Base-by-base conservation (phyloP, 1,140 invertebrate species). In the Plodia interpunctella region DNA sequence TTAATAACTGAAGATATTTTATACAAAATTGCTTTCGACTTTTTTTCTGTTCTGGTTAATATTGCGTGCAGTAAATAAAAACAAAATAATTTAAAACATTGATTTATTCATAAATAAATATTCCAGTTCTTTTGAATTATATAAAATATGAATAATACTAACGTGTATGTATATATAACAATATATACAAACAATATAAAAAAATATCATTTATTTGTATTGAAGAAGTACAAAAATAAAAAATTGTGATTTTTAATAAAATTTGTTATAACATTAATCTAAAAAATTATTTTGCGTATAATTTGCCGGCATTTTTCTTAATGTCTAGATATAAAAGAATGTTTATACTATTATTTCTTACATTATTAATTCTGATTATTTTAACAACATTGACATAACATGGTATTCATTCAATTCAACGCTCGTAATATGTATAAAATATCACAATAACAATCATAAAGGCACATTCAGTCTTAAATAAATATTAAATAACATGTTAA, bases 151-250 rank as follows among this genome's bases (percentile, higher is more conserved):
- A 44, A 44, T 15, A 44, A 44, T 44, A 44, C 13, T 15, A 44
- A 44, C 13, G 38, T 44, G 15, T 17, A 38, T 8, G 9, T 28
- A 9, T 44, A 15, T 44, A 44, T 44, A 4, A 44, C 15, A 9
- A 6, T 32, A 32, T 32, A 11, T 15, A 44, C n/a, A 38, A 21
- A 21, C 32, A 60, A 63, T 59, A 59, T 53, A 62, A 58, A 60
- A 70, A 62, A 56, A 49, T 6, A 32, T 44, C 15, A 15, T 6
- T n/a, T 15, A 15, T 13, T 44, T 15, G 15, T 15, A 15, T 44
- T 13, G n/a, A 44, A 44, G 15, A 44, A 13, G 6, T 44, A 44
- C 15, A 44, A 44, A 44, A 44, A 44, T 15, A 44, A 15, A 44
- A 44, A 44, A 44, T 44, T 44, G 38, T 44, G 38, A 44, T 44